Conservation (phyloP, 2,113 vertebrate species). For the Sceloporus tristichus region DNA sequence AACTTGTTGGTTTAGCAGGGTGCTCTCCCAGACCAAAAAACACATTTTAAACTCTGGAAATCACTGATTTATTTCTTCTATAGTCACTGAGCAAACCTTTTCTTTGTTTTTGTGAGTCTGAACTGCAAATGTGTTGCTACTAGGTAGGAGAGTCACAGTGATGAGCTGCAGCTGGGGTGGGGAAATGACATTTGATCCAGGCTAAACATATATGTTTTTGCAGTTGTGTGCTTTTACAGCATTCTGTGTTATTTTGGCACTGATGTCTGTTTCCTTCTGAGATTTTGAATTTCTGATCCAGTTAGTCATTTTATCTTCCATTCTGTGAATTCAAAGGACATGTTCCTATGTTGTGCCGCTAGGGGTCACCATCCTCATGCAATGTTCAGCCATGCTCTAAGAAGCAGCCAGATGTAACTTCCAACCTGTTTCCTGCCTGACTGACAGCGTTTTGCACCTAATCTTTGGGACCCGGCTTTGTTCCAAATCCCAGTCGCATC, state of each 20-base stretch:
- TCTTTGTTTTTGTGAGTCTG: neutral
- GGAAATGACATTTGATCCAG: neutral
- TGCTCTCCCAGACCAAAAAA: conserved; percentile 24
- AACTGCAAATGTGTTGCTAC: neutral
- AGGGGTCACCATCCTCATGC: conserved; percentile 64
- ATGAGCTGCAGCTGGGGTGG: neutral
- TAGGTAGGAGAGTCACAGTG: neutral
- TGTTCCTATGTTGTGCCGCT: conserved; percentile 28
- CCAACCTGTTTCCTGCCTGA: neutral
- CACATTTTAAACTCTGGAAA: conserved; percentile 25
- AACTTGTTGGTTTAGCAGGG: conserved; percentile 46
- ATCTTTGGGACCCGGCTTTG: conserved; percentile 40
- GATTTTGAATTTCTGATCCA: too few species aligned
- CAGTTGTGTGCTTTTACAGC: too few species aligned
- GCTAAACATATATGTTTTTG: too few species aligned
- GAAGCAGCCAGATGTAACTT: conserved; percentile 23
- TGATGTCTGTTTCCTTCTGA: too few species aligned
- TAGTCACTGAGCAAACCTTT: neutral
- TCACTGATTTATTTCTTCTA: neutral
- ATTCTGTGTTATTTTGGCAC: too few species aligned
- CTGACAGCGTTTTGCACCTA: conserved; percentile 14
- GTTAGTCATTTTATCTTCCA: neutral
- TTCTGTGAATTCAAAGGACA: neutral
- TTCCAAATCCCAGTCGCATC: conserved; percentile 38
- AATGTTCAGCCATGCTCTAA: neutral